Percentiles rank a stretch among this genome's conserved stretches.
phyloP scores from a whole-genome alignment of 2,888 invertebrate species.

The Habroteleia sp. region DNA sequence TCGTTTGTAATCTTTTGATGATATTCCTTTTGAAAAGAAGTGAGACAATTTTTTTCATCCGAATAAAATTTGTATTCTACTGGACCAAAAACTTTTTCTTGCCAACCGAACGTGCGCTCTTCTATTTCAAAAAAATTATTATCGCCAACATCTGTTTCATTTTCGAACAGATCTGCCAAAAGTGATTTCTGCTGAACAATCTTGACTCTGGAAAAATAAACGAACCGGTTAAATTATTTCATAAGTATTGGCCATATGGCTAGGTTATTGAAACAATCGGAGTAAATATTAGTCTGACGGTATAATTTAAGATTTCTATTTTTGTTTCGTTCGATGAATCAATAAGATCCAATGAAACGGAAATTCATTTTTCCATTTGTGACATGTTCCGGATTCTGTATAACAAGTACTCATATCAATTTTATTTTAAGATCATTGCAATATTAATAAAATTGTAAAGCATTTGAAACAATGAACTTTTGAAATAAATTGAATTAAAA shows the following conservation, averaged over 20 bases:
- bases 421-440: too few relatives aligned
- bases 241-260: constrained; percentile 48
- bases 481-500: too few relatives aligned
- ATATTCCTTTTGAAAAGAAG: constrained; percentile 84
- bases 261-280: constrained; percentile 27
- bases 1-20: constrained; percentile 79
- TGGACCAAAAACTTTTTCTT: constrained; percentile 86
- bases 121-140: constrained; percentile 75
- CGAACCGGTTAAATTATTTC: constrained; percentile 6
- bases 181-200: constrained; percentile 76
- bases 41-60: constrained; percentile 84
- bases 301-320: constrained; percentile 47
- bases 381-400: too few relatives aligned
- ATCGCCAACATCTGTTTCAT: constrained; percentile 75
- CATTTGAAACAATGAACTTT: too few relatives aligned
- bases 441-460: too few relatives aligned
- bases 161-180: constrained; percentile 77
- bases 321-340: constrained; percentile 26
- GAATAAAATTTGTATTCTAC: constrained; percentile 84
- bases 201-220: constrained; percentile 75
- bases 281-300: constrained; percentile 52
- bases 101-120: constrained; percentile 84
- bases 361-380: neutral
- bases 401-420: too few relatives aligned
- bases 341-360: constrained; percentile 3